Percentiles rank a stretch among this genome's conserved stretches.
Conservation (phyloP, 2,888 invertebrate species). For the Hedychridium roseum region DNA sequence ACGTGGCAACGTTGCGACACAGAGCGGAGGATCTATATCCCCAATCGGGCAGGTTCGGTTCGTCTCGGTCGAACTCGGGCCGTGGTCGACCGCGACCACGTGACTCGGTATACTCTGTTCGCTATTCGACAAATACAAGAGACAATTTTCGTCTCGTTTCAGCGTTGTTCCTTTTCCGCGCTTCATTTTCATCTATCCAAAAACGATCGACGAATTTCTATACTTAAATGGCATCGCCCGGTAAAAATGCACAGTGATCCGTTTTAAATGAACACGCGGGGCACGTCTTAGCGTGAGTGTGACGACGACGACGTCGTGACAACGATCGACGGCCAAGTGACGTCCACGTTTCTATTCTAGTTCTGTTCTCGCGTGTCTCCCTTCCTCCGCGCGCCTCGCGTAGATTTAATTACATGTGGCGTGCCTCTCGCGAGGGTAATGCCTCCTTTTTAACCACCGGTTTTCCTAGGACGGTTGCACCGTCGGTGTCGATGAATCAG, state of each 20-base stretch:
- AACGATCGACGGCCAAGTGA: too few relatives aligned
- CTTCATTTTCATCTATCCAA: too few relatives aligned
- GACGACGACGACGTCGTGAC: too few relatives aligned
- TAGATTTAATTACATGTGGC: slow-evolving; percentile 24
- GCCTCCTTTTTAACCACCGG: too few relatives aligned
- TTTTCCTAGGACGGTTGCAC: slow-evolving; percentile 21
- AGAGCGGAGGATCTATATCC: slow-evolving; percentile 41
- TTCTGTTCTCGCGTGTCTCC: slow-evolving; percentile 21
- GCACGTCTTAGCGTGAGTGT: too few relatives aligned
- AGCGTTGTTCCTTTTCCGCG: slow-evolving; percentile 13
- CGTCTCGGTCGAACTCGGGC: slow-evolving; percentile 1
- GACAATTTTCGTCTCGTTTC: slow-evolving; percentile 31
- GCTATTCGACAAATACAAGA: slow-evolving; percentile 47
- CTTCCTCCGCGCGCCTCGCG: background rate
- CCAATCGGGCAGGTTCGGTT: slow-evolving; percentile 24
- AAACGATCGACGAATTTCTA: too few relatives aligned
- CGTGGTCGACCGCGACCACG: slow-evolving; percentile 42
- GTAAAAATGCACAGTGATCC: too few relatives aligned
- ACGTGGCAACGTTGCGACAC: slow-evolving; percentile 38
- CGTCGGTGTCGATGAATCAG: slow-evolving; percentile 29
- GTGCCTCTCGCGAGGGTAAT: slow-evolving; percentile 14
- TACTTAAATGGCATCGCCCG: too few relatives aligned
- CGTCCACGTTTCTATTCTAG: too few relatives aligned
- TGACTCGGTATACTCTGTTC: slow-evolving; percentile 35
- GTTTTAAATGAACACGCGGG: too few relatives aligned